These are phyloP conservation scores for Distichodus sexfasciatus DNA, from an alignment of 2,797 vertebrate species.

Conservation along the genomic window DNA sequence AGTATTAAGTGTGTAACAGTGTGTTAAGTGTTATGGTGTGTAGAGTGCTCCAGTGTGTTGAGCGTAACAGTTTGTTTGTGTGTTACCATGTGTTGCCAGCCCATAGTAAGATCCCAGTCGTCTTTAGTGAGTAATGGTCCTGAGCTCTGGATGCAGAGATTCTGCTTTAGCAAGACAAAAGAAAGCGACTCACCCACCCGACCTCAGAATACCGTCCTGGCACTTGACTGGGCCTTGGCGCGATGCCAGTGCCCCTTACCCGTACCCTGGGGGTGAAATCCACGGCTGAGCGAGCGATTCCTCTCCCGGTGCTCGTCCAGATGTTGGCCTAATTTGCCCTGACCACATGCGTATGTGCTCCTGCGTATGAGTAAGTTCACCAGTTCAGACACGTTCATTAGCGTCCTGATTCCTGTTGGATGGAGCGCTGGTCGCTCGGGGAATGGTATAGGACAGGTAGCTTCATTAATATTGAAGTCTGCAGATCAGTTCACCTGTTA, in stretches of 20 bases:
- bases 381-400: constrained; percentile 38
- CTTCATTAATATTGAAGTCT: no score
- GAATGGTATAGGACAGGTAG: neutral
- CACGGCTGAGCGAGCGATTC: constrained; percentile 67
- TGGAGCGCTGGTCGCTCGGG: constrained; percentile 28
- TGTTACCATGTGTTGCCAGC: no score
- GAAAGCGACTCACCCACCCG: constrained; percentile 21
- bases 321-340: constrained; percentile 76
- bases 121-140: no score
- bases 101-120: no score
- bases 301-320: constrained; percentile 66
- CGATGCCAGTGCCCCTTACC: constrained; percentile 54
- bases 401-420: constrained; percentile 27
- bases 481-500: no score
- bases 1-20: no score
- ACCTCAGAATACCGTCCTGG: constrained; percentile 38
- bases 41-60: no score
- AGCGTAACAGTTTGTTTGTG: no score
- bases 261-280: constrained; percentile 55
- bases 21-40: no score
- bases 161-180: no score
- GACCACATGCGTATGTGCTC: constrained; percentile 65
- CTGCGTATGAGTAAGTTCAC: constrained; percentile 47
- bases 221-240: constrained; percentile 52
- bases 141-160: no score